Evolutionary conservation across 2,113 vertebrate genomes (phyloP).

Genomic region (Gymnogyps californianus): DNA sequence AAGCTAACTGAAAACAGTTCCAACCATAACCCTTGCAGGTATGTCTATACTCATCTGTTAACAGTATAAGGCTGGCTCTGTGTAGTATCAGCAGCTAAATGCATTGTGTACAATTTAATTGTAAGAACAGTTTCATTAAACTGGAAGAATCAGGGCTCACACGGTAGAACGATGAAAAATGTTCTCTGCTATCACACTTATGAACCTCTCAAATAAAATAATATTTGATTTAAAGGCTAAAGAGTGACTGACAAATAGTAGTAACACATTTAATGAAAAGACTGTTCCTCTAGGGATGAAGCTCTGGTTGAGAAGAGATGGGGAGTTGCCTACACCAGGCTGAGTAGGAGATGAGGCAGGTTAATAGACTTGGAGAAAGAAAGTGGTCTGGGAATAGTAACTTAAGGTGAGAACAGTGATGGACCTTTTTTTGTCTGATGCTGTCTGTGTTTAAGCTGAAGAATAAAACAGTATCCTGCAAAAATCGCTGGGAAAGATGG

Average conservation of each 20-base stretch:
- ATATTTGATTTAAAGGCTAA: not conserved
- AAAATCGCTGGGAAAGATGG: not conserved
- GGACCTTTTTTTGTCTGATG: not conserved
- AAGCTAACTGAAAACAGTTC: not conserved
- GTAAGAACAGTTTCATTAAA: not conserved
- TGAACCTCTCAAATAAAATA: not conserved
- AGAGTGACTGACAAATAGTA: not conserved
- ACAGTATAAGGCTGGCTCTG: not conserved
- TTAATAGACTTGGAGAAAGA: not conserved
- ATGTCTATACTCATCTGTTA: not conserved
- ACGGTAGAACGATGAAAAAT: not conserved
- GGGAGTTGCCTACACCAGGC: not conserved
- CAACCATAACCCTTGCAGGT: not conserved
- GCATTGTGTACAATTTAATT: not conserved
- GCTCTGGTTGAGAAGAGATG: not conserved
- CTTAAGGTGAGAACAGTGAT: not conserved
- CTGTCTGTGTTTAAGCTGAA: not conserved
- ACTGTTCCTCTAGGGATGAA: not conserved
- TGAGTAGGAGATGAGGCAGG: not conserved
- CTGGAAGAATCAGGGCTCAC: not conserved
- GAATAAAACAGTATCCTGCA: not conserved
- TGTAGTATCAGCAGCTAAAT: not conserved
- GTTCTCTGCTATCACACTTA: not conserved
- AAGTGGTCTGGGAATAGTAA: not conserved
- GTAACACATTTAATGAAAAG: not conserved